Evolutionary conservation across 2,113 vertebrate species (phyloP), one percentile per base, ranked within the genome.

Genomic region (Onychorhynchus coronatus): DNA sequence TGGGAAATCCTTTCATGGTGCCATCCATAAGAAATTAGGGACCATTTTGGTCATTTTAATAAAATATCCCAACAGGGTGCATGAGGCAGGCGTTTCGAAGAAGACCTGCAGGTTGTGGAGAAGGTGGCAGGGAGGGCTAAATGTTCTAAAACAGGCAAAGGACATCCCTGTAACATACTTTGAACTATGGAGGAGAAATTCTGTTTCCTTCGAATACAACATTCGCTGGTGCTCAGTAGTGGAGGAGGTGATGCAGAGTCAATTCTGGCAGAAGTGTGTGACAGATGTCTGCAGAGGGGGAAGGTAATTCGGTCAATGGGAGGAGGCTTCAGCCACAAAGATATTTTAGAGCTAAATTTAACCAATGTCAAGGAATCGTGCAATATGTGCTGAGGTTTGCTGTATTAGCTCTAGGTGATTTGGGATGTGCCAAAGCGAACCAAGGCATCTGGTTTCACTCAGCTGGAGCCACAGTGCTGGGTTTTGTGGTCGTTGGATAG

Each of bases 51-150:
- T 67, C 0, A 35, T 90, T 74, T 72, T 56, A 77, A 33, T 80
- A 44, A 62, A 72, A 81, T 25, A 84, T 8, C 39, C 13, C 19
- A 37, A 12, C 0, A 0, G 30, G 7, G 1, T 33, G 18, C 19
- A 22, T 23, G 55, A 90, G 52, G 12, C 2, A 4, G 25, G 7
- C 11, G 11, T 78, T 96, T 63, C 77, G 76, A 89, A 67, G 53
- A 73, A 39, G 47, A 88, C 28, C 49, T 78, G 33, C 41, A 65
- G 9, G 41, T 78, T 41, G 8, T 5, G 3, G 61, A 72, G 80
- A 30, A 80, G 47, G 46, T 66, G 35, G 13, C 62, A 71, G 39
- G 55, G 30, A 78, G 49, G 56, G 14, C 18, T 70, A 49, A 85
- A 10, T 0, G 0, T 56, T 92, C 68, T 42, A 41, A 92, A 94